These are phyloP conservation scores for Suricata suricatta DNA, from an alignment of 2,113 vertebrate genomes.

Conservation along the genomic window DNA sequence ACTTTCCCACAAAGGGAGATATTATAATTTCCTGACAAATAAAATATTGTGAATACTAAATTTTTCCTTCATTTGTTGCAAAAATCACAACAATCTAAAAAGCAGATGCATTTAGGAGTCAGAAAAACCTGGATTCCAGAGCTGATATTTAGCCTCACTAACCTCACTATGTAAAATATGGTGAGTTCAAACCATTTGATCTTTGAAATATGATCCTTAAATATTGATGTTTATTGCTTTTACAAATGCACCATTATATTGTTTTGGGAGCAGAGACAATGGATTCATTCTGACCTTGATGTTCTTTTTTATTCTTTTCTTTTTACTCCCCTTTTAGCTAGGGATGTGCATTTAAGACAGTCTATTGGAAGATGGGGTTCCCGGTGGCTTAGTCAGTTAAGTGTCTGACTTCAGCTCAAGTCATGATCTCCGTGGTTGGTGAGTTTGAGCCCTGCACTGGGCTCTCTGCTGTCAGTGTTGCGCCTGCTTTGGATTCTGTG, in stretches of 20 bases:
- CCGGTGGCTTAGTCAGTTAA: no score
- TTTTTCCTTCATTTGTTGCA: background rate
- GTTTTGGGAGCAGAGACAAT: background rate
- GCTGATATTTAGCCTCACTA: background rate
- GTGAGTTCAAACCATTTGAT: background rate
- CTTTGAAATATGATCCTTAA: background rate
- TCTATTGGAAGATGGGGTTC: no score
- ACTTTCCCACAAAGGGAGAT: background rate
- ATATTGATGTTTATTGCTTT: background rate
- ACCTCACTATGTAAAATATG: background rate
- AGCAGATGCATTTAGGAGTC: background rate
- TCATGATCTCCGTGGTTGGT: no score
- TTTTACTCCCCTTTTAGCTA: background rate
- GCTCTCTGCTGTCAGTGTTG: no score
- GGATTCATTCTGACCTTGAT: background rate
- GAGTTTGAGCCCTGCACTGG: no score
- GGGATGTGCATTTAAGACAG: background rate
- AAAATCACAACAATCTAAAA: background rate
- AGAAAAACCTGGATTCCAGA: background rate
- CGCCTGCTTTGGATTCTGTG: no score
- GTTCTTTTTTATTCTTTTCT: background rate
- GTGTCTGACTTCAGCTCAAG: no score
- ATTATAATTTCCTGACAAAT: constrained; percentile 7
- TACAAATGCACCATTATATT: background rate
- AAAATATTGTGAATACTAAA: background rate